Evolutionary conservation across 1,140 invertebrate species (phyloP).

Genomic region (Drosophila sturtevanti): DNA sequence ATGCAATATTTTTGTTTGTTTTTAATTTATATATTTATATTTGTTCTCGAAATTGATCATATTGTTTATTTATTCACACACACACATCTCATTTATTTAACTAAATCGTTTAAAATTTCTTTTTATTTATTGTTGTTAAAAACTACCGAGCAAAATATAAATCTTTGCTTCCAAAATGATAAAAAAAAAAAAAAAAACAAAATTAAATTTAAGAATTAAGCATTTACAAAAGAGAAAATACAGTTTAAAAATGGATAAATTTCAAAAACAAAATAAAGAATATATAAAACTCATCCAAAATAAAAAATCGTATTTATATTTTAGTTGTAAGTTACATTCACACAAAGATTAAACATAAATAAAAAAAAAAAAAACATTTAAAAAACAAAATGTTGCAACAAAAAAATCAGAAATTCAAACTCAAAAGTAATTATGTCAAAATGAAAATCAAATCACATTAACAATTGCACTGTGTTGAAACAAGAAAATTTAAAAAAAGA

Average conservation of each 20-base stretch:
- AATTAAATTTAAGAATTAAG: slow-evolving; percentile 37
- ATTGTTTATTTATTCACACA: slow-evolving; percentile 25
- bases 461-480: slow-evolving; percentile 40
- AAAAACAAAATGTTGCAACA: slow-evolving; percentile 17
- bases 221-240: slow-evolving; percentile 33
- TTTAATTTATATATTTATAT: slow-evolving; percentile 35
- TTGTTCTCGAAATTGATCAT: slow-evolving; percentile 40
- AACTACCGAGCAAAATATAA: slow-evolving; percentile 36
- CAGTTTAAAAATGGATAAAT: background rate
- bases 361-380: background rate
- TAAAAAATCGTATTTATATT: slow-evolving; percentile 16
- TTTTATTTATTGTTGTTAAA: slow-evolving; percentile 44
- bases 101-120: slow-evolving; percentile 27
- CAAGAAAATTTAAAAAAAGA: background rate
- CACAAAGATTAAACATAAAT: slow-evolving; percentile 28
- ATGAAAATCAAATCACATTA: slow-evolving; percentile 34
- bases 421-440: slow-evolving; percentile 24
- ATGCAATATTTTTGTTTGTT: background rate
- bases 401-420: slow-evolving; percentile 21
- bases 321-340: slow-evolving; percentile 18
- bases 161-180: slow-evolving; percentile 52
- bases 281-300: slow-evolving; percentile 17
- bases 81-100: slow-evolving; percentile 30
- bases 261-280: slow-evolving; percentile 29
- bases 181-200: slow-evolving; percentile 24